These are phyloP conservation scores for Calliphora vomitoria DNA, from an alignment of 2,888 invertebrate species.

Conservation along the genomic window DNA sequence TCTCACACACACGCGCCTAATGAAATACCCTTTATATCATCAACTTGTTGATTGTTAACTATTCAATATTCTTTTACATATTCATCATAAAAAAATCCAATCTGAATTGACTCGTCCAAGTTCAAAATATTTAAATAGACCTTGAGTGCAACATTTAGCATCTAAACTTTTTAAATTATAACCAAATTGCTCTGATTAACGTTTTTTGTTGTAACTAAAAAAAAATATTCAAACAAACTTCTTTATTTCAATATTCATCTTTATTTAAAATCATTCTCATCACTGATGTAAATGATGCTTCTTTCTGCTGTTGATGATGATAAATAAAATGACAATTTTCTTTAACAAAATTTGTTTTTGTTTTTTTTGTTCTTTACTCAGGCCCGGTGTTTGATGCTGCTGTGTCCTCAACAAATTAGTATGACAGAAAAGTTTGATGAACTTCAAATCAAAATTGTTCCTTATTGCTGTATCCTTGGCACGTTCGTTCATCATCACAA, in stretches of 20 bases:
- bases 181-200: too few species aligned
- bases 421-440: constrained; percentile 71
- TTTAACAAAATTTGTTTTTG: background rate
- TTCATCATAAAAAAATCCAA: too few species aligned
- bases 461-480: constrained; percentile 66
- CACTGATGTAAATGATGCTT: constrained; percentile 34
- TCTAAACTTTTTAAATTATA: too few species aligned
- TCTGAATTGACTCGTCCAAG: too few species aligned
- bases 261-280: constrained; percentile 39
- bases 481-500: constrained; percentile 61
- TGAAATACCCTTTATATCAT: too few species aligned
- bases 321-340: constrained; percentile 58
- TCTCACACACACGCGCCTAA: too few species aligned
- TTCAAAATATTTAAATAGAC: background rate
- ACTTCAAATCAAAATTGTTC: constrained; percentile 69
- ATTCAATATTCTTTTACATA: too few species aligned
- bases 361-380: background rate
- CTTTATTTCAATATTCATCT: constrained; percentile 41
- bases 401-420: constrained; percentile 61
- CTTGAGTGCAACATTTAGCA: background rate
- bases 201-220: background rate
- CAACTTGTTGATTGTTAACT: too few species aligned
- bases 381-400: too few species aligned
- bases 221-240: constrained; percentile 31
- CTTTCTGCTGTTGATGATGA: constrained; percentile 13